phyloP scores from a whole-genome alignment of 2,797 vertebrate species.

The Gila robusta region DNA sequence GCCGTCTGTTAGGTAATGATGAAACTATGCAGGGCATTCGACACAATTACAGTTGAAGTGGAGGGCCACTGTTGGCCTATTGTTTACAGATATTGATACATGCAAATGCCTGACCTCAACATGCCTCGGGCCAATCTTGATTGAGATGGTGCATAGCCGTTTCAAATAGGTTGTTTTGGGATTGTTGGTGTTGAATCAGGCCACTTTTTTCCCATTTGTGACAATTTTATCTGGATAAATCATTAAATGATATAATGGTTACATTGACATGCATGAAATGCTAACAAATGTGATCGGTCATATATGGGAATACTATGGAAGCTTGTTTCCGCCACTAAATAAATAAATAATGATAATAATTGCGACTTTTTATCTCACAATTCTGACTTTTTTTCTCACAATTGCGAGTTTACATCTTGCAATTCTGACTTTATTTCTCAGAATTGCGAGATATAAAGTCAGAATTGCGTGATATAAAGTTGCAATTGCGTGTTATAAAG shows the following conservation, averaged over 20 bases:
- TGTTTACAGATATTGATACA: slow-evolving; percentile 1
- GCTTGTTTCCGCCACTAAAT: too few species aligned
- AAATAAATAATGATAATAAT: too few species aligned
- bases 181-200: too few species aligned
- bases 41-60: slow-evolving; percentile 46
- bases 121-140: not conserved
- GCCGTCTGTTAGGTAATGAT: slow-evolving; percentile 51
- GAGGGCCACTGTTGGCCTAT: slow-evolving; percentile 4
- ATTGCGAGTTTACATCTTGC: too few species aligned
- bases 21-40: slow-evolving; percentile 37
- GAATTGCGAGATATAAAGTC: too few species aligned
- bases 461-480: too few species aligned
- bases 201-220: not conserved
- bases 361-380: too few species aligned
- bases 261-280: not conserved
- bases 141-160: not conserved
- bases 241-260: not conserved
- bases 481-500: too few species aligned
- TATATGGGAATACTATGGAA: not conserved
- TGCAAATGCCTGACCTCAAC: slow-evolving; percentile 2
- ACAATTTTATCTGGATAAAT: not conserved
- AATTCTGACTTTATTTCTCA: too few species aligned
- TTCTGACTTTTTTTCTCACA: too few species aligned
- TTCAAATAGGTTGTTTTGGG: not conserved
- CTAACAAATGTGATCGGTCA: not conserved